Evolutionary conservation across 2,888 invertebrate species (phyloP).

Genomic region (Heliothis peltigera): DNA sequence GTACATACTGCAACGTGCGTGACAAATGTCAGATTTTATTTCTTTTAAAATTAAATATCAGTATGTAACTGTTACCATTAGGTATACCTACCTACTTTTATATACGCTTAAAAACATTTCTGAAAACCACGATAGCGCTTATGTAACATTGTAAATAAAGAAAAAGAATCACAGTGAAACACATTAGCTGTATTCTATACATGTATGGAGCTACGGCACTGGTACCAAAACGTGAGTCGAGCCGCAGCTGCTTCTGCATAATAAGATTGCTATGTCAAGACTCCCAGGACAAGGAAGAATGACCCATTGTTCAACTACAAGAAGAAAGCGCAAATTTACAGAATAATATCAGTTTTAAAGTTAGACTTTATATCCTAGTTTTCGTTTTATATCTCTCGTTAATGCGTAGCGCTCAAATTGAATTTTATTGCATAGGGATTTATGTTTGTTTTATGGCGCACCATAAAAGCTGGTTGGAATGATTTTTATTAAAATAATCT

Average conservation of each 20-base stretch:
- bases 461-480: constrained; percentile 52
- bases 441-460: constrained; percentile 59
- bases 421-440: constrained; percentile 61
- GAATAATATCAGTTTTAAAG: constrained; percentile 39
- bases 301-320: background rate
- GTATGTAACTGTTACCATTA: too few relatives aligned
- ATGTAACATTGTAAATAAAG: background rate
- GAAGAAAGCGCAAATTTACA: constrained; percentile 1
- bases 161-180: background rate
- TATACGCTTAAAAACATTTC: too few relatives aligned
- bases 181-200: background rate
- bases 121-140: background rate
- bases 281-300: background rate
- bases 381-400: constrained; percentile 45
- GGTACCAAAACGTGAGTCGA: background rate
- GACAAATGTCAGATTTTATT: too few relatives aligned
- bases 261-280: background rate
- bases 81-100: too few relatives aligned
- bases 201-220: background rate
- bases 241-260: background rate
- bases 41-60: too few relatives aligned
- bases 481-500: constrained; percentile 62
- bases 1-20: too few relatives aligned
- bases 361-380: constrained; percentile 50
- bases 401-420: constrained; percentile 60